A percentile compares a stretch with the other conserved stretches of the same genome.
phyloP scores from a whole-genome alignment of 2,888 invertebrate genomes.

The Ormyrus nitidulus region DNA sequence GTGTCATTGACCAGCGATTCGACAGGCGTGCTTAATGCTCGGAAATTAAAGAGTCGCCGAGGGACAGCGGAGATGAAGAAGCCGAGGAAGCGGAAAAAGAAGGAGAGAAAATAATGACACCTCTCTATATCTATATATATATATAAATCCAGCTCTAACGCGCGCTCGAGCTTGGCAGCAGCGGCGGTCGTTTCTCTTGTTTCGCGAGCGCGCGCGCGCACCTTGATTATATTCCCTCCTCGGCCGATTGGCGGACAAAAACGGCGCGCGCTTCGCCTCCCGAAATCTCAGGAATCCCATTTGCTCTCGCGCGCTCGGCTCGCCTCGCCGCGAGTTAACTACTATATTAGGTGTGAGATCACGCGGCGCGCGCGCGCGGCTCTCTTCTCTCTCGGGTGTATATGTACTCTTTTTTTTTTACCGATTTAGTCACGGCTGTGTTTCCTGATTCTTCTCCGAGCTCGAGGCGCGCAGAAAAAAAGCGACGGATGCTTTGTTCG shows the following conservation, averaged over 20 bases:
- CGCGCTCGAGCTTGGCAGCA: not conserved
- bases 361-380: constrained; percentile 30
- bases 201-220: not conserved
- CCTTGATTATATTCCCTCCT: not conserved
- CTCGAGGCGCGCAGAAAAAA: not conserved
- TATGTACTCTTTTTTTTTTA: not conserved
- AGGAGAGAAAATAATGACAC: not conserved
- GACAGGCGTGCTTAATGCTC: constrained; percentile 32
- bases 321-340: constrained; percentile 30
- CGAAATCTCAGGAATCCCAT: constrained; percentile 34
- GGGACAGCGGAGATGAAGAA: not conserved
- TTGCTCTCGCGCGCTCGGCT: constrained; percentile 7
- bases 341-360: constrained; percentile 54
- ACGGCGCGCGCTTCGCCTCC: too few species aligned
- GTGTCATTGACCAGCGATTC: constrained; percentile 42
- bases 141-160: constrained; percentile 10
- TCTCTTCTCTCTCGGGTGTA: not conserved
- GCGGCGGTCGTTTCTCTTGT: not conserved
- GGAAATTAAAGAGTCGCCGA: constrained; percentile 20
- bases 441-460: constrained; percentile 18
- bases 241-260: not conserved
- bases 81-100: not conserved
- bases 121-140: not conserved
- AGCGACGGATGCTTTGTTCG: constrained; percentile 3
- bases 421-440: constrained; percentile 8